A percentile compares a stretch with the other conserved stretches of the same genome.
Conservation (phyloP, 2,113 vertebrate genomes). For the Seriola rivoliana region DNA sequence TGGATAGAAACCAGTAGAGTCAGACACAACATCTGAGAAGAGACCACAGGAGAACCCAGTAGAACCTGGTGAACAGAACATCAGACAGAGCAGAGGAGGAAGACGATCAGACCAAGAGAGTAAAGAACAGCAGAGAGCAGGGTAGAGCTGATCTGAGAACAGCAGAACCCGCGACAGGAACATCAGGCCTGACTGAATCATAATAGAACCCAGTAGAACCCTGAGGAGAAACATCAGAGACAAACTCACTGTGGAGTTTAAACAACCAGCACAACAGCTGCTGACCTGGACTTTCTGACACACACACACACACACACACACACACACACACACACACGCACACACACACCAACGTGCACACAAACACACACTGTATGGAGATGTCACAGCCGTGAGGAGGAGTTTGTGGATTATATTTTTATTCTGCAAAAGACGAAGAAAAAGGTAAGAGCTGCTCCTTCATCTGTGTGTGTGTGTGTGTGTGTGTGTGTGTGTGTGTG, state of each 20-base stretch:
- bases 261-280: neutral
- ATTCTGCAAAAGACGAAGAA: conserved; percentile 8
- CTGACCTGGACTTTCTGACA: neutral
- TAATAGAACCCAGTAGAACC: neutral
- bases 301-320: neutral
- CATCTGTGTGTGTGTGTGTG: neutral
- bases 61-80: neutral
- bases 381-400: conserved; percentile 40
- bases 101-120: neutral
- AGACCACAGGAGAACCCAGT: neutral
- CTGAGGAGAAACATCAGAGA: neutral
- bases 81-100: neutral
- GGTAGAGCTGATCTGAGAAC: neutral
- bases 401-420: neutral
- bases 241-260: neutral
- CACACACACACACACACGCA: conserved; percentile 6
- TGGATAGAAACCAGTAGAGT: neutral
- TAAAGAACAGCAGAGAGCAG: neutral
- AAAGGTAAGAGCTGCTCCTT: conserved; percentile 51
- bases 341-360: neutral
- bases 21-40: neutral
- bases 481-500: too few species aligned
- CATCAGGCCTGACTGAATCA: conserved; percentile 2
- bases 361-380: conserved; percentile 8
- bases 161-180: neutral